These are phyloP conservation scores for Eulemur rufifrons DNA, from an alignment of 2,113 vertebrate genomes.

Conservation along the genomic window DNA sequence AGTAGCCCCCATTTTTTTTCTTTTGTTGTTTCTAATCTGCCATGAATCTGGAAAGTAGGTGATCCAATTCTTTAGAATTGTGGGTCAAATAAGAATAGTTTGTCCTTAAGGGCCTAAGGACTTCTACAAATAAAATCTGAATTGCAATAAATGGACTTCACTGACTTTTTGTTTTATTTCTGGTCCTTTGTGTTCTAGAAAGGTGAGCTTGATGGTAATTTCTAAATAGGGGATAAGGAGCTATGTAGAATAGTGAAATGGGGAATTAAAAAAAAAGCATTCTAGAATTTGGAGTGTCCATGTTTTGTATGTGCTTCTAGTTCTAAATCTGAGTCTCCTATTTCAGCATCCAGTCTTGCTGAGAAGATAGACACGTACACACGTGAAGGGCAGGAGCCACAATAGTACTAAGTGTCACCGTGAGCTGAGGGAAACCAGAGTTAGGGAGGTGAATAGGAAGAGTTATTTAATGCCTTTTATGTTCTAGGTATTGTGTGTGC, in stretches of 20 bases:
- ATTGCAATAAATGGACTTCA: background rate
- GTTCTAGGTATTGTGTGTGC: background rate
- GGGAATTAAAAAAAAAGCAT: background rate
- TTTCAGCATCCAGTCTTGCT: background rate
- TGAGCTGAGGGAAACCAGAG: background rate
- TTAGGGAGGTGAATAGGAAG: too few relatives aligned
- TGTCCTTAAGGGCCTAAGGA: background rate
- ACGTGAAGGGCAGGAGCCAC: background rate
- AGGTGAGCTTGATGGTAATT: background rate
- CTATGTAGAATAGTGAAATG: background rate
- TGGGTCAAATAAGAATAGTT: background rate
- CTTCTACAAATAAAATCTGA: background rate
- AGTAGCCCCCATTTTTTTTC: background rate
- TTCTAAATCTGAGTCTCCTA: background rate
- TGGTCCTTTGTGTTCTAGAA: background rate
- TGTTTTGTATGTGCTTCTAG: background rate
- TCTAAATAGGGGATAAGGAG: background rate
- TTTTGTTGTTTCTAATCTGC: slow-evolving; percentile 6
- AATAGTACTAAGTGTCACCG: background rate
- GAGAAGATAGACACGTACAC: background rate
- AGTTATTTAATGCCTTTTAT: background rate
- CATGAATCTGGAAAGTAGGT: background rate
- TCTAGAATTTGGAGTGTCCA: background rate
- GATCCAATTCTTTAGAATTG: background rate
- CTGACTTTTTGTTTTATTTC: background rate